Evolutionary conservation across 2,888 invertebrate genomes (phyloP), one percentile per base, ranked within the genome.

Genomic region (Tetheella fluctuosa): DNA sequence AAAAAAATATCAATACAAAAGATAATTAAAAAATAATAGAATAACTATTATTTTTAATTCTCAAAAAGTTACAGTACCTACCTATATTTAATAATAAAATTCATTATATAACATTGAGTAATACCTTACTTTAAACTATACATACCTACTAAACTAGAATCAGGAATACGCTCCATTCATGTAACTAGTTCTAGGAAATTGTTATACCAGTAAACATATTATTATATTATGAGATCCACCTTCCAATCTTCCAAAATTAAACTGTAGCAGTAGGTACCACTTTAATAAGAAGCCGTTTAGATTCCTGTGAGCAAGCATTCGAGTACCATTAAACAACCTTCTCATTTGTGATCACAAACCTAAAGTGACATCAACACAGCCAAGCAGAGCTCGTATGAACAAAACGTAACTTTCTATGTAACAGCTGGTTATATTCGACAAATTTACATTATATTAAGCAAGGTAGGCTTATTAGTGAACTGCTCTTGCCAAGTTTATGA

Each of bases 311-410:
- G 55, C 37, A 34, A 55, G 10, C 34, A 15, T 20, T 55, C 34
- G 34, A 54, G 25, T 30, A n/a, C 55, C 12, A 34, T 55, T 12
- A 34, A 17, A 17, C 34, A 34, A 34, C 61, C 60, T 52, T 58
- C 68, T 67, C 63, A 70, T 69, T 74, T 64, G 70, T 73, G 73
- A 76, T 76, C 68, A 67, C 67, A 56, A 69, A 73, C 69, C 71
- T 65, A 64, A 70, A 64, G 58, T 63, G 65, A 54, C 52, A 65
- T 30, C 48, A 28, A 54, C 58, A 20, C 56, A 20, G 20, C 20
- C 17, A 20, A 20, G 20, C 5, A 48, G 7, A 48, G 48, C 48
- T 48, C 20, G 20, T 20, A 48, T 48, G 48, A 48, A 20, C 48
- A 48, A 48, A 48, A 20, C 20, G 39, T 57, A 17, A 17, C 28